Base-by-base conservation (phyloP, 35 echinoderm and acorn worm species). In the Apostichopus californicus region DNA sequence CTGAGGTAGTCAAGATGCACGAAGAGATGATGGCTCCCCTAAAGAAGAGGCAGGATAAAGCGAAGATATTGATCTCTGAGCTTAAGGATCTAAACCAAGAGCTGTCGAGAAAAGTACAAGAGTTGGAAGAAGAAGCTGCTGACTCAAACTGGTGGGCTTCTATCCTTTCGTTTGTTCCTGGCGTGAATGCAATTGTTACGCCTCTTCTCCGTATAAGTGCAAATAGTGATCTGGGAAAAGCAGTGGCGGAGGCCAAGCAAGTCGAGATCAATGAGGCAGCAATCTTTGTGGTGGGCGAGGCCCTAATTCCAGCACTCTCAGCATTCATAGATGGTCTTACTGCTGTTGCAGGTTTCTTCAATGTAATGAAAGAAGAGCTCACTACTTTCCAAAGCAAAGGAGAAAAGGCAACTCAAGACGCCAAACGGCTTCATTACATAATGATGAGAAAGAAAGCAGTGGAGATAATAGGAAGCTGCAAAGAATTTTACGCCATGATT, bases 11-110 rank as follows among this genome's bases (percentile, higher is more conserved):
- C 17, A 18, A 84, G 1, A 60, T 90, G 8, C 68, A 90, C 52
- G 22, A 78, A 21, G 15, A 24, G n/a, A 14, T 90, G 1, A 90
- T 90, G 70, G 77, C 77, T 11, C 88, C 70, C 5, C 56, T 90
- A 15, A 90, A 90, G 88, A 78, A 55, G 26, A 90, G 52, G 0
- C 18, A 90, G 70, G 88, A 78, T 90, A 54, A 90, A 78, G 72
- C 88, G 13, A 90, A 18, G 11, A 15, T 90, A 12, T 14, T 90
- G 5, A 13, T 90, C 8, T 13, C 18, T 56, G 70, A 78, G 46
- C 63, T 90, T 22, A 9, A 53, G 10, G 25, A 90, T 21, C 54
- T 90, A 0, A 90, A 23, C 18, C n/a, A 84, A 84, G 54, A 57
- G 57, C n/a, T 18, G 5, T 9, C 11, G 17, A 73, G 70, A 73